Base-by-base conservation (phyloP, 2,113 vertebrate species). In the Regulus satrapa region DNA sequence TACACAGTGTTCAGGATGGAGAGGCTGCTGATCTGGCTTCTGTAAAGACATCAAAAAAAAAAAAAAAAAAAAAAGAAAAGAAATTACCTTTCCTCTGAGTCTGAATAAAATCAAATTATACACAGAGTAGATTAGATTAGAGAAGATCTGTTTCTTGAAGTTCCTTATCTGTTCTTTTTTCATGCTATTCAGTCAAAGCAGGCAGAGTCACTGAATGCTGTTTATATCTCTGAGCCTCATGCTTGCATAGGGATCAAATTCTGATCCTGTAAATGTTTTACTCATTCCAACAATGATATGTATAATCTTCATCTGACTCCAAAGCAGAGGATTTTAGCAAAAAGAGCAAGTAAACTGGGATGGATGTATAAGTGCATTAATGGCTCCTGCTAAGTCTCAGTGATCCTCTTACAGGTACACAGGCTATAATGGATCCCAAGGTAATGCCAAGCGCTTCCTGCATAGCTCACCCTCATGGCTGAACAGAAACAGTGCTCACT, bases 101-200 rank as follows among this genome's bases (percentile, higher is more conserved):
- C 79, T 94, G 86, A 94, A 56, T 94, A 80, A 97, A 97, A 97
- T 96, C 55, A 81, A 90, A 95, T 95, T 94, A 93, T 55, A 71
- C 74, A 89, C 6, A 84, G 48, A 90, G 18, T 76, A 89, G 76
- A 96, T 92, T 90, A 95, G 90, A 96, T 97, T 96, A 95, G 79
- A 48, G 72, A 88, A 95, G 52, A 78, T 46, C 91, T 97, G 45
- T 88, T 80, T 93, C 95, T 94, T 81, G 56, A 95, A 97, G 94
- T 34, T 81, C 23, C 41, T 93, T 76, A 92, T 87, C 94, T 90
- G 74, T 43, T 97, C 86, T 63, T 52, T 71, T 75, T 52, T 71
- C 38, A 45, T 34, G 68, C 51, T 88, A 71, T 32, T 54, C 63
- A 85, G 63, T 38, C 67, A 91, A 92, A 95, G 88, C 59, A 78